A percentile compares a stretch with the other conserved stretches of the same genome.
Evolutionary conservation across 23 tunicate species (phyloP).

Genomic region (Styela clava): DNA sequence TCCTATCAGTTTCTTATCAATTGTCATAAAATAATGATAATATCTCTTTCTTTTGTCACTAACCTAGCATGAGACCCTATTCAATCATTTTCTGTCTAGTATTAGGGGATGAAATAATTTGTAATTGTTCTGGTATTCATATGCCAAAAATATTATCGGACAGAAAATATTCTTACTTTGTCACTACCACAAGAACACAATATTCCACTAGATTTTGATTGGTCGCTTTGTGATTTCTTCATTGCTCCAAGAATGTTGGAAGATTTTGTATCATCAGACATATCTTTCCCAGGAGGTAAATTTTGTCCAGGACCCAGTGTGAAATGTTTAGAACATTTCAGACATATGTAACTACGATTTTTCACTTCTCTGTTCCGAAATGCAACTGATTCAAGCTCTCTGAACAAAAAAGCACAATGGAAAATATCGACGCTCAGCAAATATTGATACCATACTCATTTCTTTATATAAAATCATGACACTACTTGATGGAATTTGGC

Average conservation of each 20-base stretch:
- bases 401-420: background rate
- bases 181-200: slow-evolving; percentile 27
- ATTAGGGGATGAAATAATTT: no score
- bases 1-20: no score
- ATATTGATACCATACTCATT: no score
- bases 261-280: background rate
- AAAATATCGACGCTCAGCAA: no score
- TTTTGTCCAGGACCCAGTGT: background rate
- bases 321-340: background rate
- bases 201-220: background rate
- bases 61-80: no score
- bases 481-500: no score
- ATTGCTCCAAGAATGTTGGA: background rate
- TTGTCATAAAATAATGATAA: no score
- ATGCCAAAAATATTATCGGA: no score
- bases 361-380: background rate
- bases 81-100: no score
- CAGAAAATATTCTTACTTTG: slow-evolving; percentile 3
- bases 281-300: background rate
- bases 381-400: background rate
- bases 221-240: background rate
- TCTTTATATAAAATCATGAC: no score
- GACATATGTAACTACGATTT: background rate
- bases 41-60: no score
- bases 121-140: no score